Evolutionary conservation across 2,888 invertebrate species (phyloP).

Genomic region (Leptinotarsa haldemani): DNA sequence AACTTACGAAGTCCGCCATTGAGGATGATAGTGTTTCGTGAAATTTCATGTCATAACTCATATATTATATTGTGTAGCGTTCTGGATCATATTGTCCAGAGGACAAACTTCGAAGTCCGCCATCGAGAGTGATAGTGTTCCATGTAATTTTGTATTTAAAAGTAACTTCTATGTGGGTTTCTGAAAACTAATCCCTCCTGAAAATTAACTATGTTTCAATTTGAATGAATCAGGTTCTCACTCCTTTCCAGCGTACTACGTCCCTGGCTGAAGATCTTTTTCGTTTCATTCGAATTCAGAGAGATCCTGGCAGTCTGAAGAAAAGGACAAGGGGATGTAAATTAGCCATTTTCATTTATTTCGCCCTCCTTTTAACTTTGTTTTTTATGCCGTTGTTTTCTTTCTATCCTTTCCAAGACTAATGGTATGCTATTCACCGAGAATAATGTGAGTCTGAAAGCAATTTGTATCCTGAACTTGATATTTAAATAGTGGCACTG

Average conservation of each 20-base stretch:
- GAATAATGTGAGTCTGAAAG: constrained; percentile 61
- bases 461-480: constrained; percentile 59
- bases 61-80: too few species aligned
- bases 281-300: constrained; percentile 39
- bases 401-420: constrained; percentile 57
- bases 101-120: too few species aligned
- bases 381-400: constrained; percentile 58
- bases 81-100: too few species aligned
- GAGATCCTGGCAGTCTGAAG: constrained; percentile 41
- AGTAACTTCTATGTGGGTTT: too few species aligned
- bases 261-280: constrained; percentile 38
- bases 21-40: too few species aligned
- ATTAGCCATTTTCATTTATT: constrained; percentile 65
- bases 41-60: too few species aligned
- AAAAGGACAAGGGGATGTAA: constrained; percentile 62
- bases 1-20: too few species aligned
- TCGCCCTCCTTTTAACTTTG: constrained; percentile 60
- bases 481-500: constrained; percentile 40
- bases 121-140: too few species aligned
- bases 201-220: neutral
- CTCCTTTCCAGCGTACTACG: constrained; percentile 10
- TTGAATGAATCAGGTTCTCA: too few species aligned
- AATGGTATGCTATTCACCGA: constrained; percentile 61
- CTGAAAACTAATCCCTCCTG: too few species aligned
- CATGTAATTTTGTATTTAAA: too few species aligned